phyloP scores from a whole-genome alignment of 1,140 invertebrate genomes.

The Halictus rubicundus region DNA sequence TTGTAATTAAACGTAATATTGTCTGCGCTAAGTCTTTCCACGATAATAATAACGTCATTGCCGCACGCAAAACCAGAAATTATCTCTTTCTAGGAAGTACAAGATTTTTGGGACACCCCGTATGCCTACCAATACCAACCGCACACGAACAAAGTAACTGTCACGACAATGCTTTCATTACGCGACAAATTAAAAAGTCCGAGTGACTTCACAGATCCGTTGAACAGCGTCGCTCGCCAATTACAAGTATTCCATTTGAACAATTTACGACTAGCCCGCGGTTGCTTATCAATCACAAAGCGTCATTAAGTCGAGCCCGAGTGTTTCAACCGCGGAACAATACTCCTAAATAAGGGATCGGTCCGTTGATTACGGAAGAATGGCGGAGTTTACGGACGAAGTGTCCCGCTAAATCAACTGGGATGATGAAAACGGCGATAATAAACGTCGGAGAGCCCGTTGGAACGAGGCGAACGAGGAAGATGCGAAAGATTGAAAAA shows the following conservation, averaged over 20 bases:
- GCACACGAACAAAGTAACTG: no score
- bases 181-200: no score
- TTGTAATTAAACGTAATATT: background rate
- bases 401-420: background rate
- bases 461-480: background rate
- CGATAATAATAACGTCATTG: no score
- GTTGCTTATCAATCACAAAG: background rate
- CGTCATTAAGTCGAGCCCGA: background rate
- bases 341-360: background rate
- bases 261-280: background rate
- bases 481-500: background rate
- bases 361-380: background rate
- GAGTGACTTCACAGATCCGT: no score
- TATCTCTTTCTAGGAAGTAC: no score
- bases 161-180: no score
- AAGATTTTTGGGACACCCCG: no score
- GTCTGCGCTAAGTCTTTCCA: no score
- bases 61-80: no score
- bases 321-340: conserved; percentile 4
- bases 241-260: background rate
- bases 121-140: no score
- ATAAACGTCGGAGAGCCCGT: background rate
- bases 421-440: conserved; percentile 10
- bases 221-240: no score
- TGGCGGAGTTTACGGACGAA: conserved; percentile 5